Evolutionary conservation across 2,113 vertebrate species (phyloP).

Genomic region (Sinocyclocheilus rhinocerous): DNA sequence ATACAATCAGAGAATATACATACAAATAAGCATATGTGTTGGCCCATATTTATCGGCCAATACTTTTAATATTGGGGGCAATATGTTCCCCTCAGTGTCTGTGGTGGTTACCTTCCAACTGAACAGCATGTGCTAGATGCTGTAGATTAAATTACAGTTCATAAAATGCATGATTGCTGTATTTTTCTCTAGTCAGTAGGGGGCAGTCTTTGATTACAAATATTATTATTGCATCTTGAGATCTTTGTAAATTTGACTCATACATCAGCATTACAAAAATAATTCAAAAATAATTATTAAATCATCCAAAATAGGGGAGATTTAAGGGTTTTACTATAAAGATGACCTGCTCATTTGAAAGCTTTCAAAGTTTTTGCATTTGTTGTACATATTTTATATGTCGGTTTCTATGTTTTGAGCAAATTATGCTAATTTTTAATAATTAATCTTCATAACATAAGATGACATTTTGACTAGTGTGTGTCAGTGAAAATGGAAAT

Average conservation of each 20-base stretch:
- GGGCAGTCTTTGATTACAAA: conserved; percentile 44
- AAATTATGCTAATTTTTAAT: neutral
- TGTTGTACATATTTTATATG: neutral
- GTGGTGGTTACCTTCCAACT: neutral
- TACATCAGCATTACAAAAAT: neutral
- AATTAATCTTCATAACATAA: neutral
- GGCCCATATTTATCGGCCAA: neutral
- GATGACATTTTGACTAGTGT: neutral
- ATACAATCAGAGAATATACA: neutral
- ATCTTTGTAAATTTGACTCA: neutral
- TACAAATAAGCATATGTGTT: neutral
- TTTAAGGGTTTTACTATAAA: neutral
- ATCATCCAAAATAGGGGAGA: neutral
- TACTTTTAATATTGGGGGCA: neutral
- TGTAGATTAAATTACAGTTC: neutral
- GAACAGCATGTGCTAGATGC: neutral
- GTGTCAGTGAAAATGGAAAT: neutral
- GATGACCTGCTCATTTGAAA: neutral
- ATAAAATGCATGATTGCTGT: neutral
- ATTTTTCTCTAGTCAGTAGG: conserved; percentile 34
- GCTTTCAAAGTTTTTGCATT: neutral
- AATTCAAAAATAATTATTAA: neutral
- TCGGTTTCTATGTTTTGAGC: neutral
- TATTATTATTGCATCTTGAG: neutral
- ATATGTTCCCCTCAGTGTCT: neutral